These are phyloP conservation scores for Fulmarus glacialis DNA, from an alignment of 2,113 vertebrate genomes.

Conservation along the genomic window DNA sequence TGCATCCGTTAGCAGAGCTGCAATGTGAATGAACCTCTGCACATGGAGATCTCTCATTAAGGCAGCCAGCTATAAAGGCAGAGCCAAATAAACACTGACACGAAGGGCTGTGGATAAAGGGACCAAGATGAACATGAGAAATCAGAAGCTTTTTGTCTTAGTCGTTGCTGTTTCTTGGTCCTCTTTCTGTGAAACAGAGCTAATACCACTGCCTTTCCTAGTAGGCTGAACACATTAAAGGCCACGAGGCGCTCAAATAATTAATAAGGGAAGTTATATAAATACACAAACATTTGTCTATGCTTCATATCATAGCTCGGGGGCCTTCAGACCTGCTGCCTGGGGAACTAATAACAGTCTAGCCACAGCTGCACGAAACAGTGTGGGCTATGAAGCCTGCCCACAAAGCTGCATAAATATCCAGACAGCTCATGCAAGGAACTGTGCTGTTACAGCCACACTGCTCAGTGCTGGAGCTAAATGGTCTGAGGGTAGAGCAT, in stretches of 20 bases:
- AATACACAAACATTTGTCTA: background rate
- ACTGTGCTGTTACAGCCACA: background rate
- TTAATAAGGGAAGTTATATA: background rate
- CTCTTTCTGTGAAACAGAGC: background rate
- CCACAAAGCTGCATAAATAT: background rate
- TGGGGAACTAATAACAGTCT: background rate
- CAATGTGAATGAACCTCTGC: background rate
- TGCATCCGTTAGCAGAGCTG: background rate
- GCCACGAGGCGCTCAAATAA: accelerated
- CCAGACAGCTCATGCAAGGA: background rate
- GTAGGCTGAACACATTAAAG: background rate
- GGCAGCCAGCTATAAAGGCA: background rate
- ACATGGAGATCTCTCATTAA: background rate
- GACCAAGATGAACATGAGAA: background rate
- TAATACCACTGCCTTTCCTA: background rate
- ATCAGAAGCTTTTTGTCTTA: background rate
- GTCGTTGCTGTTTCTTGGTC: background rate
- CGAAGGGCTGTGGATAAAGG: background rate
- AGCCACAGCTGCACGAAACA: background rate
- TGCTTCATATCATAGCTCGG: background rate
- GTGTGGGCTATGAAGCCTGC: background rate
- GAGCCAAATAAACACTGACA: background rate
- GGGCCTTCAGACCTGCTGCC: background rate
- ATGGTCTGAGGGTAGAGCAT: accelerated
- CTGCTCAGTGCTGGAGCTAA: background rate